Conservation (phyloP, 35 echinoderm and acorn worm species). For the Lytechinus pictus region DNA sequence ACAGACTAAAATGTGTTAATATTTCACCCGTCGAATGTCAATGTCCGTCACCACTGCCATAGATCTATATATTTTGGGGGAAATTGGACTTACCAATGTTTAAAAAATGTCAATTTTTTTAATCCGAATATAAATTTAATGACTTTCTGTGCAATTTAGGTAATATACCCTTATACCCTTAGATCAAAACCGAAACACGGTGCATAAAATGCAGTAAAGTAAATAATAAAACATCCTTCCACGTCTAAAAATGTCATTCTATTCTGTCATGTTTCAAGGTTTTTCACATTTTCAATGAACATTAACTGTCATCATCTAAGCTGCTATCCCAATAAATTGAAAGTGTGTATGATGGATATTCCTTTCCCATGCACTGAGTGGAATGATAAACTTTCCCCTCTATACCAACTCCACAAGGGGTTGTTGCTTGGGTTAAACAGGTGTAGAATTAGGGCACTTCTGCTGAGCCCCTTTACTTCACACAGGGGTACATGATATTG, state of each 20-base stretch:
- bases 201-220: not conserved
- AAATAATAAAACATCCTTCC: not conserved
- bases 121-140: not conserved
- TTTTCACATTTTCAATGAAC: not conserved
- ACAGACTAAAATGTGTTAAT: too few species aligned
- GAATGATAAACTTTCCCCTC: not conserved
- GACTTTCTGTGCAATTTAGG: not conserved
- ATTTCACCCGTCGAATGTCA: too few species aligned
- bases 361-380: not conserved
- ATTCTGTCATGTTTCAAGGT: not conserved
- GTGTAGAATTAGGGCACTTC: not conserved
- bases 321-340: not conserved
- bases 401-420: not conserved
- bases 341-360: not conserved
- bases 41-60: too few species aligned
- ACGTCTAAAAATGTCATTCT: not conserved
- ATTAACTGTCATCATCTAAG: conserved; percentile 4
- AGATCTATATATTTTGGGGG: too few species aligned
- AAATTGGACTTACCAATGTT: not conserved
- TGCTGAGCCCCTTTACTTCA: not conserved
- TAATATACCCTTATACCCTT: not conserved
- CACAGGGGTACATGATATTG: too few species aligned
- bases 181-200: not conserved
- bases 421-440: not conserved
- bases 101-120: not conserved